Percentiles rank a stretch among this genome's conserved stretches.
Conservation (phyloP, 1,140 invertebrate genomes). For the Megalopta genalis region DNA sequence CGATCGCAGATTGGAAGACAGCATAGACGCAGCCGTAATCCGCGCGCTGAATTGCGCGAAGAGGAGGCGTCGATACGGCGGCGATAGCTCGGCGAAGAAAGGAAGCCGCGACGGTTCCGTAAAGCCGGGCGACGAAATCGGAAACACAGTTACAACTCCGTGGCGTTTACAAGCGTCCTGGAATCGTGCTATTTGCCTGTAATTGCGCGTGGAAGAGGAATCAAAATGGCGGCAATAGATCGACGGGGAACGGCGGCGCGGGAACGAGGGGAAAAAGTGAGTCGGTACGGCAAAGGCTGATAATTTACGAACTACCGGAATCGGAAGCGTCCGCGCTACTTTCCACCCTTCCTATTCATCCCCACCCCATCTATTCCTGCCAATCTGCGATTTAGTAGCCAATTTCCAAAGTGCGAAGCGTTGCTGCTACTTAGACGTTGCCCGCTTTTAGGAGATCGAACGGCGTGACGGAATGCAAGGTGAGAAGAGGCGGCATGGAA, state of each 20-base stretch:
- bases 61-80: no score
- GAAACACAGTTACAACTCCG: no score
- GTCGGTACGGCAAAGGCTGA: conserved; percentile 55
- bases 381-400: conserved; percentile 67
- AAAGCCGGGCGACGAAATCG: no score
- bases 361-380: not conserved
- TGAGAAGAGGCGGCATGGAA: not conserved
- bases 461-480: conserved; percentile 49
- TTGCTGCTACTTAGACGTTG: conserved; percentile 66
- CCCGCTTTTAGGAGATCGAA: conserved; percentile 66
- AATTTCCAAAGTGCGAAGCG: conserved; percentile 75
- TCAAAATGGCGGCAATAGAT: not conserved
- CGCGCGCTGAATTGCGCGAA: no score
- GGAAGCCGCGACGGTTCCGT: no score
- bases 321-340: conserved; percentile 58
- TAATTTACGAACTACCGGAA: conserved; percentile 70
- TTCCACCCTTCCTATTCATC: not conserved
- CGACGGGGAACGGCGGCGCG: not conserved
- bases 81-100: no score
- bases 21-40: no score
- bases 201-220: no score
- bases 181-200: no score
- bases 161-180: no score
- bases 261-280: not conserved
- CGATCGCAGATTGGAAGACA: no score